Base-by-base conservation (phyloP, 92 coral and sea anemone species). In the Diadumene lineata region DNA sequence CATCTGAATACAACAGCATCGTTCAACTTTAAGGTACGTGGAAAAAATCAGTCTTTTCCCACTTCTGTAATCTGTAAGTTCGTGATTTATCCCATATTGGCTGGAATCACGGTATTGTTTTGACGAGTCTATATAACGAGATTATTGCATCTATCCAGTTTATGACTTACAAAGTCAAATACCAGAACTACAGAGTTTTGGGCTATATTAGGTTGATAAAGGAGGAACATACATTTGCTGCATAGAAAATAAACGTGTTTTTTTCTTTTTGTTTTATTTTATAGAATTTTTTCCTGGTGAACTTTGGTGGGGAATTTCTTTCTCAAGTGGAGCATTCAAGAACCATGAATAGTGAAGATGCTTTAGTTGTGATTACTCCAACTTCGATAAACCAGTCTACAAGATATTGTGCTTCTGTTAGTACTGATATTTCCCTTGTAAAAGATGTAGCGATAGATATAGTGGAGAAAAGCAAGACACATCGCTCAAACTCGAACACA, bases 371-470 rank as follows among this genome's bases (percentile, higher is more conserved):
- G 17, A 67, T 78, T 29, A 67, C 82, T 1, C 44, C 75, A 25
- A 68, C 82, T 25, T 34, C 56, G 34, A 4, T 38, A 38, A 56
- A 63, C 7, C 82, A 68, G 34, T 19, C 82, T 56, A 32, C 82
- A 22, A 31, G 82, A 48, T 68, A 67, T n/a, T 57, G 75, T 46
- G 34, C 27, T 27, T 69, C 68, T 16, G 7, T 75, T n/a, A 43
- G 64, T 19, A 58, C 27, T 13, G 82, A 70, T 34, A 16, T 79
- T 19, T 78, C 81, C 23, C 77, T 76, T 31, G 84, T 81, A 10
- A 86, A 85, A 21, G 86, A 86, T 19, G 84, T 43, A 11, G 82
- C 68, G 3, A 74, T 61, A 56, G 15, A 68, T 22, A 46, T 60
- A 18, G 78, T 76, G 46, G 76, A 78, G 43, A 16, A 66, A 2